Evolutionary conservation across 2,113 vertebrate species (phyloP), one percentile per base, ranked within the genome.

Genomic region (Vireo altiloquus): DNA sequence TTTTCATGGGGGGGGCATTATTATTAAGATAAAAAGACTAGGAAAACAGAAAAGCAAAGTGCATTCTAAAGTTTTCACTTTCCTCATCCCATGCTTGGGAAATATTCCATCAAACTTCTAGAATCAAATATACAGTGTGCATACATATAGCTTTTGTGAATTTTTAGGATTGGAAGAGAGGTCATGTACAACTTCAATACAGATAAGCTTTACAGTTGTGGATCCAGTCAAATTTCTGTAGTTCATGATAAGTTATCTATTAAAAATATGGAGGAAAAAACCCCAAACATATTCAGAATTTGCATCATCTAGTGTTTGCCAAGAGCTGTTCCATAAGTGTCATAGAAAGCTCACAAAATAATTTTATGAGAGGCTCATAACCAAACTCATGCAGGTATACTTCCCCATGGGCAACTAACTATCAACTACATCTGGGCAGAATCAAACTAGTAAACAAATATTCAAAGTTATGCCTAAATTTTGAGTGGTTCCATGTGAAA

Each of bases 311-410:
- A 50, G 9, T 31, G 7, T 7, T 90, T 72, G 5, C 7, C 11
- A 49, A 50, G 10, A 9, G 0, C 5, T 52, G 23, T 15, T 64
- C 15, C 37, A 50, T 15, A 77, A 49, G 8, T 30, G 9, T 49
- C 16, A 18, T 6, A 68, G 6, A 10, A 87, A 66, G 27, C 2
- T 11, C 30, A 39, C 9, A 79, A 37, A 84, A 54, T 13, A 0
- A 44, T 61, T 47, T 37, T 78, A 27, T 37, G 7, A 27, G 28
- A 78, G 31, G 1, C 42, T 52, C 20, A 31, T 49, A 69, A 64
- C 16, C 19, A 64, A 49, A 23, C 3, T 4, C 49, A 54, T 0
- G 1, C 2, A 15, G 13, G 3, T 46, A 21, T 69, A 40, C 13
- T 65, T 82, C 22, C 12, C 16, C 1, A 13, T 27, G 8, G 47